phyloP scores from a whole-genome alignment of 2,888 invertebrate species.

The Cremastinae sp. region DNA sequence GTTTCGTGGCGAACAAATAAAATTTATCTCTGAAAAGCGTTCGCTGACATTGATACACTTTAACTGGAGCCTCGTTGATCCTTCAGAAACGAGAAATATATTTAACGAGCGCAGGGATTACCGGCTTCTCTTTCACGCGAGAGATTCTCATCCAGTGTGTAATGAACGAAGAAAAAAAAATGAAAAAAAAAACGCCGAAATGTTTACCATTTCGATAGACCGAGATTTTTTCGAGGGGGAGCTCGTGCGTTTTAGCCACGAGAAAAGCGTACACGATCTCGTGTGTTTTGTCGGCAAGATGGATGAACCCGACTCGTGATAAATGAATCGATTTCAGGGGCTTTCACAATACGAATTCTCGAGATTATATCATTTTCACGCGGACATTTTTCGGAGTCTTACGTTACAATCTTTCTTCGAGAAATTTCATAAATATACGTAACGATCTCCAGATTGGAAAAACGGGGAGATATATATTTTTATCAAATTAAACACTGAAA shows the following conservation, averaged over 20 bases:
- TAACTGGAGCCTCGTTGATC: slow-evolving; percentile 17
- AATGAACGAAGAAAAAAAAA: slow-evolving; percentile 13
- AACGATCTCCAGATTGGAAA: no score
- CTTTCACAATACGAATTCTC: slow-evolving; percentile 40
- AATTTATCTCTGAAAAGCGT: not conserved
- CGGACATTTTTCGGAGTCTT: no score
- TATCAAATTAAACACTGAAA: no score
- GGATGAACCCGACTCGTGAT: slow-evolving; percentile 53
- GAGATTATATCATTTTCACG: slow-evolving; percentile 57
- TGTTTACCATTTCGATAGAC: slow-evolving; percentile 26
- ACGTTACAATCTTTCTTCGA: no score
- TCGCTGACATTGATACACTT: slow-evolving; percentile 22
- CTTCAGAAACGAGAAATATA: slow-evolving; percentile 53
- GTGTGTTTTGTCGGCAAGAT: slow-evolving; percentile 48
- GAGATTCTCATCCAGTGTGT: slow-evolving; percentile 24
- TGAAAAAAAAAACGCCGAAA: slow-evolving; percentile 22
- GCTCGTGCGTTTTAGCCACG: not conserved
- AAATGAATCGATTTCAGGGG: slow-evolving; percentile 52
- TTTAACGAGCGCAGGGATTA: slow-evolving; percentile 43
- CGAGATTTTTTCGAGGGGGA: not conserved
- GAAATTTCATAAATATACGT: no score
- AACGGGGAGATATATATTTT: no score
- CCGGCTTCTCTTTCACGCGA: slow-evolving; percentile 40
- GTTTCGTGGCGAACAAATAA: not conserved
- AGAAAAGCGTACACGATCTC: slow-evolving; percentile 23